Evolutionary conservation across 2,888 invertebrate genomes (phyloP), one percentile per base, ranked within the genome.

Genomic region (Sceliomorpha sp.): DNA sequence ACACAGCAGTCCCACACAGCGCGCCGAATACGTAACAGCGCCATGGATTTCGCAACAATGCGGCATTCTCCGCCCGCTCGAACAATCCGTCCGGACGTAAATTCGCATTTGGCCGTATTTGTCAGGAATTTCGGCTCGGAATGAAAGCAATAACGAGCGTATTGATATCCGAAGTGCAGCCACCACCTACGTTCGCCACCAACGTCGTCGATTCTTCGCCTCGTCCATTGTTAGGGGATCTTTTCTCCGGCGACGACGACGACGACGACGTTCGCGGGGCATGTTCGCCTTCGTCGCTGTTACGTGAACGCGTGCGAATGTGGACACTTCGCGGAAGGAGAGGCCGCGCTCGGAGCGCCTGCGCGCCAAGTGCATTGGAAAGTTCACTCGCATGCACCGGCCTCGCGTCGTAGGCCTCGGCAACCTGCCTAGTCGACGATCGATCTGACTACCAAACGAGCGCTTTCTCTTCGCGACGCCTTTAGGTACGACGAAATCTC

Each of bases 381-480:
- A 69, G 69, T 59, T 42, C 14, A 20, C 10, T 24, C 7, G 6
- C 24, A 12, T 24, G 39, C 39, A 20, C 24, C 12, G 36, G 42
- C 37, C 36, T 44, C 29, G 48, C 55, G n/a, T n/a, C n/a, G 55
- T 55, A 60, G 48, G 55, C 47, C 32, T n/a, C n/a, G n/a, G 32
- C 50, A 51, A 51, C 59, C 59, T 64, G 70, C 64, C 60, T 60
- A 73, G 48, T 66, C 70, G 75, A 73, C 79, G n/a, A 79, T 76
- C 76, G 78, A 81, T 80, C 75, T 79, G 75, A 76, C 73, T 78
- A 78, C 75, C 78, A 69, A 75, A 58, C 62, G 73, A 50, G 50
- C 72, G 77, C 80, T 81, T 80, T 80, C 81, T 78, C 79, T 44
- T 71, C 53, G 70, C 53, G 72, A 76, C 79, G 77, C 72, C 78